Percentiles rank a stretch among this genome's conserved stretches.
Evolutionary conservation across 2,888 invertebrate species (phyloP).

Genomic region (Mythimna pallens): DNA sequence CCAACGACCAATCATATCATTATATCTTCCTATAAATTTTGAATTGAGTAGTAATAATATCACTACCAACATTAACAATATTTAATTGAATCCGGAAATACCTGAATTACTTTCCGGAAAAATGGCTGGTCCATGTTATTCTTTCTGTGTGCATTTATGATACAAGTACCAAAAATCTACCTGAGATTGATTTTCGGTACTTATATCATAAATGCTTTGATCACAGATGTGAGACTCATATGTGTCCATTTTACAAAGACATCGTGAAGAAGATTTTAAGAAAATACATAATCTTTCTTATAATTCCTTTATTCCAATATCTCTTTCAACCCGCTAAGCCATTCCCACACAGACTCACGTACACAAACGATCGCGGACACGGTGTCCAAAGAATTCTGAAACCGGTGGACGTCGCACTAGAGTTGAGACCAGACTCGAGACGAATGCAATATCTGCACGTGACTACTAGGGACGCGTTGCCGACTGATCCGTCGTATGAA

Average conservation of each 20-base stretch:
- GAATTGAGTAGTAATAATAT: too few relatives aligned
- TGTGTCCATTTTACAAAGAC: not conserved
- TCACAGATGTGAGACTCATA: too few relatives aligned
- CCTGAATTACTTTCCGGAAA: too few relatives aligned
- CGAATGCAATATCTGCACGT: constrained; percentile 69
- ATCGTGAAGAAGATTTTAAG: not conserved
- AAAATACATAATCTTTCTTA: not conserved
- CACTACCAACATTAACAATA: too few relatives aligned
- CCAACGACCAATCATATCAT: too few relatives aligned
- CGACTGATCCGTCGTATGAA: constrained; percentile 55
- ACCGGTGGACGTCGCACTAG: constrained; percentile 39
- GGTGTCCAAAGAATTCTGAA: constrained; percentile 36
- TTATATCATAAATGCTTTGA: too few relatives aligned
- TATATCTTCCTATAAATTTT: too few relatives aligned
- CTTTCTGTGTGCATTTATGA: too few relatives aligned
- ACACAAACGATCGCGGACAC: constrained; percentile 36
- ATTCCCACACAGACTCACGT: constrained; percentile 33
- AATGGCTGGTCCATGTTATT: too few relatives aligned
- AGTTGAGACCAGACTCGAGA: constrained; percentile 53
- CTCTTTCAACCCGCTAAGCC: constrained; percentile 1
- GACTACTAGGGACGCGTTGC: constrained; percentile 56
- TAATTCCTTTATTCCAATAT: constrained; percentile 12
- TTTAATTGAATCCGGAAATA: too few relatives aligned
- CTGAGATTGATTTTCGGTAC: too few relatives aligned
- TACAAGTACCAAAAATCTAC: too few relatives aligned